Base-by-base conservation (phyloP, 2,888 invertebrate genomes). In the Abrostola triplasia region DNA sequence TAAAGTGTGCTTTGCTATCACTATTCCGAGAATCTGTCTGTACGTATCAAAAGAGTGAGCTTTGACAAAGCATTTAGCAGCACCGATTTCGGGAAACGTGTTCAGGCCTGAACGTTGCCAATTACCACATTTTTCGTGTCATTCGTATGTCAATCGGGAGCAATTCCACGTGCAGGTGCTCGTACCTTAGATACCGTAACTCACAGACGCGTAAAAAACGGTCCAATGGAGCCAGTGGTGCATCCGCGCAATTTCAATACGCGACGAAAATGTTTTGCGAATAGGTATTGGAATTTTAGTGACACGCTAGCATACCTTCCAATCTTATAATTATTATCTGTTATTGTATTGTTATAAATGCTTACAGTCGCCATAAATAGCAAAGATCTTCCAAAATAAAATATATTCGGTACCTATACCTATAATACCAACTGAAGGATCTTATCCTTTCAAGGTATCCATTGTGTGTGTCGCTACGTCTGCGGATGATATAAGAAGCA, bases 401-500 rank as follows among this genome's bases (percentile, higher is more conserved):
- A 57, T 63, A 60, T 42, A 35, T 50, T 50, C 47, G 48, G n/a
- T n/a, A n/a, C n/a, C n/a, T n/a, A n/a, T 51, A 38, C 6, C 40
- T 36, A 49, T 65, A 58, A 58, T 59, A 61, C 47, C 37, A 36
- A 49, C 47, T 52, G 44, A 67, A 59, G 61, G 54, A 73, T 62
- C 40, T 58, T 59, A 60, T 64, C 48, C 47, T 66, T 55, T 51
- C 65, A 52, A 68, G 63, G 60, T 67, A 57, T 52, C 63, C 54
- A 59, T 71, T 71, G 70, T 73, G 47, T 56, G 67, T 37, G 44
- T 56, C 51, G 61, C 57, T 62, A 47, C 42, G 57, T 61, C 66
- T 62, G 59, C 55, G 56, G 36, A 62, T 67, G 67, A 70, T 70
- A 64, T 76, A 76, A 76, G 47, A 68, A 64, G 66, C 53, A 48